Evolutionary conservation across 2,888 invertebrate species (phyloP).

Genomic region (Hydraecia micacea): DNA sequence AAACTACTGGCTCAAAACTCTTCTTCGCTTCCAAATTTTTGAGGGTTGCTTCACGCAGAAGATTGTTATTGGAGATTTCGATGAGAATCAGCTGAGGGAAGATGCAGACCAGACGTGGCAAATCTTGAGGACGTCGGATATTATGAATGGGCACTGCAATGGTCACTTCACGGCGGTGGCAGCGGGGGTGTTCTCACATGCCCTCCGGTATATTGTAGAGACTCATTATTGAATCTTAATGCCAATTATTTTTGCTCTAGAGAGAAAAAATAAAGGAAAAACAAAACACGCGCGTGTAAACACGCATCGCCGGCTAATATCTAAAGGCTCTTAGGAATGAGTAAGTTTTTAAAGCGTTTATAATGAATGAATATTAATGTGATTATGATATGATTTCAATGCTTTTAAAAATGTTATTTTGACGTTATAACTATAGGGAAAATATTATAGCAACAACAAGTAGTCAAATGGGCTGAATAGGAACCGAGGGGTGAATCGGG

Average conservation of each 20-base stretch:
- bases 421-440: neutral
- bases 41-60: slow-evolving; percentile 72
- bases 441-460: neutral
- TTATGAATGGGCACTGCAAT: slow-evolving; percentile 66
- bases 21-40: slow-evolving; percentile 69
- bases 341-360: neutral
- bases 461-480: too few species aligned
- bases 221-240: slow-evolving; percentile 22
- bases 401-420: neutral
- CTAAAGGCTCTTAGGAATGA: neutral
- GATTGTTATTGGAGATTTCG: neutral
- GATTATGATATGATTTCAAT: neutral
- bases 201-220: slow-evolving; percentile 72
- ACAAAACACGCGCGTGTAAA: too few species aligned
- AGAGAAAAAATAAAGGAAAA: too few species aligned
- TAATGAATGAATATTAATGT: neutral
- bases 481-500: too few species aligned
- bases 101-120: neutral
- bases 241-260: neutral
- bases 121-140: neutral
- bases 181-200: slow-evolving; percentile 63
- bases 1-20: slow-evolving; percentile 70
- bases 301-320: neutral
- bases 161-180: slow-evolving; percentile 73
- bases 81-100: neutral